Percentiles rank a stretch among this genome's conserved stretches.
These are phyloP conservation scores for Drosophila athabasca DNA, from an alignment of 1,140 invertebrate species.

Conservation along the genomic window DNA sequence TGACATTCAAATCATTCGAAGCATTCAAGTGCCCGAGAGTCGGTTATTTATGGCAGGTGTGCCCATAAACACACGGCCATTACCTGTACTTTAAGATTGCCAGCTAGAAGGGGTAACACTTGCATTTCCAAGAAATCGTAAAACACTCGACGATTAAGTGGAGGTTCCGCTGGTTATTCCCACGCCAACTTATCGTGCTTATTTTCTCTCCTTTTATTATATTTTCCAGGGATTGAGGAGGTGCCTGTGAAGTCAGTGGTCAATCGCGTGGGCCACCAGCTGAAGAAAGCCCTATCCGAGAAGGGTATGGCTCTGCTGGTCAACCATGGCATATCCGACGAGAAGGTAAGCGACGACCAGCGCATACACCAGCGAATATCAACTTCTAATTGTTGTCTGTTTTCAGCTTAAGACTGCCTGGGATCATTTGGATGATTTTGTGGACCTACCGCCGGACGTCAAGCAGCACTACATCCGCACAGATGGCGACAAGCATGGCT, in stretches of 20 bases:
- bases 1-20: slow-evolving; percentile 33
- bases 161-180: slow-evolving; percentile 52
- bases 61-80: slow-evolving; percentile 30
- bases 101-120: slow-evolving; percentile 6
- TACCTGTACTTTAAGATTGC: slow-evolving; percentile 42
- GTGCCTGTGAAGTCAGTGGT: slow-evolving; percentile 88
- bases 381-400: slow-evolving; percentile 32
- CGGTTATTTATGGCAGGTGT: slow-evolving; percentile 39
- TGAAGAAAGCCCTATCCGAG: slow-evolving; percentile 87
- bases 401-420: slow-evolving; percentile 87
- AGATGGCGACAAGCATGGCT: slow-evolving; percentile 87
- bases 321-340: slow-evolving; percentile 89
- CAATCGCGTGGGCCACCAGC: slow-evolving; percentile 87
- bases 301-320: slow-evolving; percentile 90
- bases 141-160: slow-evolving; percentile 56
- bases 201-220: slow-evolving; percentile 19
- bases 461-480: slow-evolving; percentile 86
- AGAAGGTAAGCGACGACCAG: slow-evolving; percentile 85
- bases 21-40: slow-evolving; percentile 12
- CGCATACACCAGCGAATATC: no score
- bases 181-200: slow-evolving; percentile 40
- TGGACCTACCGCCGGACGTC: slow-evolving; percentile 86
- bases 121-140: slow-evolving; percentile 48
- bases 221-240: slow-evolving; percentile 86
- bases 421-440: slow-evolving; percentile 88